A percentile compares a stretch with the other conserved stretches of the same genome.
phyloP scores from a whole-genome alignment of 2,888 invertebrate species.

The Chromoteleia sp. region DNA sequence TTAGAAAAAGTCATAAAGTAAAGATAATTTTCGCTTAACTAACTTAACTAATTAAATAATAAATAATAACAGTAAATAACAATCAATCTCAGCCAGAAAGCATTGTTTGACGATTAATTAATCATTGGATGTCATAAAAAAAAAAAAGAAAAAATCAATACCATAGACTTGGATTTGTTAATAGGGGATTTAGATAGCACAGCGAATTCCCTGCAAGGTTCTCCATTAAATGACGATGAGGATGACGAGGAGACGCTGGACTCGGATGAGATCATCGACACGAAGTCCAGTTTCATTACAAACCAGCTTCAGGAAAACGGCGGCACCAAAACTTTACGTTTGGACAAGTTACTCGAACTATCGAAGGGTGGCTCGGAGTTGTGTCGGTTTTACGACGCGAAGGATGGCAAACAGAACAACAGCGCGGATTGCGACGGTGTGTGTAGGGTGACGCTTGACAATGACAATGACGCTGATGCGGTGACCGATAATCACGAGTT shows the following conservation, averaged over 20 bases:
- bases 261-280: slow-evolving; percentile 79
- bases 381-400: slow-evolving; percentile 85
- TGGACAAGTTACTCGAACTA: slow-evolving; percentile 74
- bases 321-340: slow-evolving; percentile 69
- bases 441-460: slow-evolving; percentile 6
- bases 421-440: slow-evolving; percentile 75
- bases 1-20: too few relatives aligned
- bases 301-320: slow-evolving; percentile 79
- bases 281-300: slow-evolving; percentile 79
- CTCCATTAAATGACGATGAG: slow-evolving; percentile 78
- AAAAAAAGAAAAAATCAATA: background rate
- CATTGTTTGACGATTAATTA: too few relatives aligned
- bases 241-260: slow-evolving; percentile 79
- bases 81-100: too few relatives aligned
- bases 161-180: slow-evolving; percentile 74
- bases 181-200: slow-evolving; percentile 81
- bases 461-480: slow-evolving; percentile 81
- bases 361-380: slow-evolving; percentile 77
- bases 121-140: too few relatives aligned
- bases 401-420: slow-evolving; percentile 85
- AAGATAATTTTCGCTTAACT: too few relatives aligned
- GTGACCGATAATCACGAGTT: slow-evolving; percentile 84
- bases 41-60: too few relatives aligned
- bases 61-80: too few relatives aligned
- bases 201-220: slow-evolving; percentile 80